Evolutionary conservation across 1,140 invertebrate species (phyloP), one percentile per base, ranked within the genome.

Genomic region (Cardiocondyla obscurior): DNA sequence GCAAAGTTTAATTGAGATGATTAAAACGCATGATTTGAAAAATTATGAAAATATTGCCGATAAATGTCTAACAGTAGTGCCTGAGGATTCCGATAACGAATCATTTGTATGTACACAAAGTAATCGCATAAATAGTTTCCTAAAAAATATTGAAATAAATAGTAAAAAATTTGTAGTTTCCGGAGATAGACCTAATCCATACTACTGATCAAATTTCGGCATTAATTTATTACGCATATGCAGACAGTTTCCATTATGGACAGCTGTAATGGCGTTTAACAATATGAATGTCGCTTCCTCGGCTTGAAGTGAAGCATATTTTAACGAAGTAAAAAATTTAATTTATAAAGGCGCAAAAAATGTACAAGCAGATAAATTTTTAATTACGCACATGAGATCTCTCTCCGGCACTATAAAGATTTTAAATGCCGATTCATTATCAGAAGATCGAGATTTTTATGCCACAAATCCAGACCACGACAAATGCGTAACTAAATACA

Each of bases 251-350:
- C 58, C 83, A 69, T 42, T 81, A 30, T 85, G 74, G 81, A 85
- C 76, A 44, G 33, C 67, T 28, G 60, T 85, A 25, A 83, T 87
- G 69, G 14, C 51, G 22, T 55, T 1, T 28, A 25, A 25, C n/a
- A 67, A 69, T n/a, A 44, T 12, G 28, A 62, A 19, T 19, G 36
- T 83, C 69, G 57, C 86, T 3, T 81, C 53, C 30, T 87, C 83
- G 14, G 73, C 83, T 62, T 74, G 81, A 49, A 87, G 86, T n/a
- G 81, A 87, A 58, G 46, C 72, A 33, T 87, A 87, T 12, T 87
- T 67, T 16, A 81, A 82, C 19, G 69, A 85, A 30, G 0, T 87
- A 14, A 87, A 87, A 85, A 22, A 83, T 28, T 49, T 53, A 4
- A 58, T 85, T 69, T 70, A 81, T 42, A 64, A 73, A 22, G 74